Conservation (phyloP, 2,113 vertebrate species). For the Tonatia bakeri region DNA sequence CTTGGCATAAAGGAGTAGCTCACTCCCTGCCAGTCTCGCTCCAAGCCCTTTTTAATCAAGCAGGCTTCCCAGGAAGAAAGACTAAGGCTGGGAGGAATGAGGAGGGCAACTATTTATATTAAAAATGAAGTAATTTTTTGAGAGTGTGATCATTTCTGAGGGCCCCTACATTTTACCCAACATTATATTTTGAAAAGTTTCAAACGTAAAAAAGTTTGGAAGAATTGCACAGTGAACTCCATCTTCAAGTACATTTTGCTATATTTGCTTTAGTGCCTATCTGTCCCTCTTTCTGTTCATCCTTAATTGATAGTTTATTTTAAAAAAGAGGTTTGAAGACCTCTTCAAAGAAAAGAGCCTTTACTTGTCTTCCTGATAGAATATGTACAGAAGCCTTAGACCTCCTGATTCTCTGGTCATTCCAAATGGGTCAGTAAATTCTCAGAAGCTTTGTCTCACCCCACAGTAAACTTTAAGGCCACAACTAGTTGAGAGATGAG, state of each 20-base stretch:
- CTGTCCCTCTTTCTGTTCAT: neutral
- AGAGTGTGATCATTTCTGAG: neutral
- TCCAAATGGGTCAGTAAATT: neutral
- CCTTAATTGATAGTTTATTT: neutral
- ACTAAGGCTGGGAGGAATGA: neutral
- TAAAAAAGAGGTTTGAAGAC: neutral
- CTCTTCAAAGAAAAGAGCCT: neutral
- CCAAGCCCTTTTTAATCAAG: neutral
- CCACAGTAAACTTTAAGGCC: neutral
- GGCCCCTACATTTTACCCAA: neutral
- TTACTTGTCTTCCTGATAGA: neutral
- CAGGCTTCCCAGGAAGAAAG: neutral
- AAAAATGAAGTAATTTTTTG: neutral
- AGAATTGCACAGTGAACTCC: neutral
- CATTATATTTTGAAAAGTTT: constrained; percentile 19
- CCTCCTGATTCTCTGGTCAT: neutral
- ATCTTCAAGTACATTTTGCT: neutral
- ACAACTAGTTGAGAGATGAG: neutral
- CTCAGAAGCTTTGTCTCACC: neutral
- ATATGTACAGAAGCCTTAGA: neutral
- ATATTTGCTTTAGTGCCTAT: neutral
- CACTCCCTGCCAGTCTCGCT: neutral
- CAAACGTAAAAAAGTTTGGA: neutral
- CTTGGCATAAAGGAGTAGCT: neutral
- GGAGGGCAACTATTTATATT: neutral